Evolutionary conservation across 2,797 vertebrate genomes (phyloP).

Genomic region (Sitta carolinensis): DNA sequence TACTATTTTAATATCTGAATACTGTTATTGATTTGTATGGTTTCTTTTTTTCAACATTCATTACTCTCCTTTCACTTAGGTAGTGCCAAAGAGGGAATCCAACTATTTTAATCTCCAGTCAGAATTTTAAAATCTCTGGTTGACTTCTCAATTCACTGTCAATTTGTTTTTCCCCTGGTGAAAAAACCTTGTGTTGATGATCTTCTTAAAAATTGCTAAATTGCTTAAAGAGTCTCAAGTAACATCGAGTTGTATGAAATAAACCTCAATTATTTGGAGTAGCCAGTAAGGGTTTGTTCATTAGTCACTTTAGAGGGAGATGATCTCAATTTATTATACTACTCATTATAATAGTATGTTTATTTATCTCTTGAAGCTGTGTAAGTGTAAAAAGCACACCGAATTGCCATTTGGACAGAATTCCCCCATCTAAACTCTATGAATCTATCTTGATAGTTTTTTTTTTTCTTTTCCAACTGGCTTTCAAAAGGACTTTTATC

Average conservation of each 20-base stretch:
- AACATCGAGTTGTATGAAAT: background rate
- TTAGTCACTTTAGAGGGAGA: background rate
- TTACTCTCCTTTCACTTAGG: background rate
- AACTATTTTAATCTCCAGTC: background rate
- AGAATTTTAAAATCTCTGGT: background rate
- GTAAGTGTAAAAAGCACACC: background rate
- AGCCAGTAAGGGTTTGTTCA: background rate
- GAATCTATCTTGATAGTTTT: background rate
- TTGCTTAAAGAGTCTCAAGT: background rate
- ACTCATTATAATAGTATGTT: background rate
- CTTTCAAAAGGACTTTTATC: background rate
- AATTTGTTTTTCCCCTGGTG: background rate
- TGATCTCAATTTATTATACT: background rate
- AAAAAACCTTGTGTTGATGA: background rate
- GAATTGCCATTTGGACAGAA: background rate
- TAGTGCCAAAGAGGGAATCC: background rate
- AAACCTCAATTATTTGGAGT: background rate
- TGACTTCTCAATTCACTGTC: background rate
- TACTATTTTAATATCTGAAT: conserved; percentile 12
- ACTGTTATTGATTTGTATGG: background rate
- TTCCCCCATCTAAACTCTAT: background rate
- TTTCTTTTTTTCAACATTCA: background rate
- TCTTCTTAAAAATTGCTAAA: background rate
- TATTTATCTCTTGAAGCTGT: background rate
- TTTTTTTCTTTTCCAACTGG: background rate